Base-by-base conservation (phyloP, 2,888 invertebrate species). In the Clusia tigrina region DNA sequence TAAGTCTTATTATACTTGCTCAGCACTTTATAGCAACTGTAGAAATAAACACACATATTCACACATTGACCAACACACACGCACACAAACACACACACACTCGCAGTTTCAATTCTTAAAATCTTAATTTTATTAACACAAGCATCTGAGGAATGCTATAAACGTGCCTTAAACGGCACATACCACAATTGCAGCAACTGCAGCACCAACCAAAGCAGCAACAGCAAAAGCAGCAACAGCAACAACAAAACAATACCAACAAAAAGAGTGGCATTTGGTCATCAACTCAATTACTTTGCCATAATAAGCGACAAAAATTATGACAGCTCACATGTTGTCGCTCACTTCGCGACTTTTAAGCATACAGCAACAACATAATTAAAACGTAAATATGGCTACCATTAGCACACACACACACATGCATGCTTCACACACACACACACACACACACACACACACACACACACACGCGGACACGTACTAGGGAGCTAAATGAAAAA, bases 261-360 rank as follows among this genome's bases (percentile, higher is more conserved):
- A 54, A 54, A 20, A 24, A 54, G 46, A 22, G 38, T 25, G 46
- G 54, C 58, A 60, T 54, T 51, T 60, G 60, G 17, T 54, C 52
- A 52, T 65, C 62, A 66, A 66, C 60, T 60, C 54, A n/a, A 55
- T 52, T 25, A 48, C 52, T 55, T 23, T 10, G 52, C 60, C 57
- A 65, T 62, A 63, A 65, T 69, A 75, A 71, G 69, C 74, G 75
- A 76, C 76, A 76, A 75, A 77, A 75, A 75, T 75, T 75, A 75
- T 75, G 74, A 75, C 74, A 75, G 77, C 74, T 77, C 70, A 75
- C 42, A 42, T 42, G 42, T 17, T 42, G 42, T 42, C 42, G 42
- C 42, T 6, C 42, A 3, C n/a, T 42, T 15, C 42, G 6, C 42
- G n/a, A n/a, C 32, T 32, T 32, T 32, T 6, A 6, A 42, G 42